These are phyloP conservation scores for Athalia circularis DNA, from an alignment of 2,888 invertebrate genomes.

Conservation along the genomic window DNA sequence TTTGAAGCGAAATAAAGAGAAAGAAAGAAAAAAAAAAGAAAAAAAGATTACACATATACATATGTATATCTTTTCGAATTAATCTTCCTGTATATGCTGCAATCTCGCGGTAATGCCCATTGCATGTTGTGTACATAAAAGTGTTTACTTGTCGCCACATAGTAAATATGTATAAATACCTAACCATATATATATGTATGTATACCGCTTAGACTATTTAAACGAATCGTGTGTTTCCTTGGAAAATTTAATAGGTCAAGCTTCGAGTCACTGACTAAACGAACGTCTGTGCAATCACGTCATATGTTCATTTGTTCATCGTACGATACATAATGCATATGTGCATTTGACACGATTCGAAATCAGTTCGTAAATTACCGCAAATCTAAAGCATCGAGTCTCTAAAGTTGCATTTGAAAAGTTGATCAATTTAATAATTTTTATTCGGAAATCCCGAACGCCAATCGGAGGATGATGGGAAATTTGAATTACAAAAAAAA, in stretches of 20 bases:
- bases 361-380: too few species aligned
- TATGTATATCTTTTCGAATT: neutral
- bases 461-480: too few species aligned
- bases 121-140: neutral
- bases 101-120: neutral
- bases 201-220: neutral
- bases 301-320: too few species aligned
- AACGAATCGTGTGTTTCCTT: neutral
- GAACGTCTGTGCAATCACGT: too few species aligned
- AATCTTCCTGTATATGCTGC: neutral
- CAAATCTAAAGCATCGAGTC: too few species aligned
- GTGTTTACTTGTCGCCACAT: neutral
- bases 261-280: neutral
- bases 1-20: too few species aligned
- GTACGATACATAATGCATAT: too few species aligned
- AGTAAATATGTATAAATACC: neutral
- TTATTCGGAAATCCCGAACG: too few species aligned
- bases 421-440: too few species aligned
- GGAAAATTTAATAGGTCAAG: conserved; percentile 3
- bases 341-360: too few species aligned
- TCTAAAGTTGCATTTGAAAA: too few species aligned
- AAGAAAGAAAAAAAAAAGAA: neutral
- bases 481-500: too few species aligned
- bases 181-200: neutral
- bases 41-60: neutral